These are phyloP conservation scores for Polydrusus tereticollis DNA, from an alignment of 2,888 invertebrate genomes.

Conservation along the genomic window DNA sequence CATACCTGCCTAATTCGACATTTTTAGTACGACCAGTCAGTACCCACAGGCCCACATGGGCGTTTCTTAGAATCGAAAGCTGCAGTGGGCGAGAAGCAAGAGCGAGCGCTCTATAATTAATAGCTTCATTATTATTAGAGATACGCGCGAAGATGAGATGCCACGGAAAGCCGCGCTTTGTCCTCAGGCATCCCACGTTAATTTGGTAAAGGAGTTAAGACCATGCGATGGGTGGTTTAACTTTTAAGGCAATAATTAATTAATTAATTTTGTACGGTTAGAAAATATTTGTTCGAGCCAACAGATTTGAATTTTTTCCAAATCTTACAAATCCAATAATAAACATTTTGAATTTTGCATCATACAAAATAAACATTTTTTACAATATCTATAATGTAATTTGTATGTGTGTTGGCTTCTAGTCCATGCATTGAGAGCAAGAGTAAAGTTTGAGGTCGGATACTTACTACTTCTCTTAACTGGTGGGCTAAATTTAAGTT, in stretches of 20 bases:
- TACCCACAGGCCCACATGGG: not conserved
- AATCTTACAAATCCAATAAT: no score
- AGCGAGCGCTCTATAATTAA: constrained; percentile 35
- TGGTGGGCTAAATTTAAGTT: no score
- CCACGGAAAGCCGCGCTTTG: constrained; percentile 22
- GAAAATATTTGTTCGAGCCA: not conserved
- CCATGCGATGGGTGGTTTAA: no score
- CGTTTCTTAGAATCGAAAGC: constrained; percentile 16
- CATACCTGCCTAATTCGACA: constrained; percentile 32
- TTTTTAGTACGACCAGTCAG: constrained; percentile 25
- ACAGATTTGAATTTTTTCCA: no score
- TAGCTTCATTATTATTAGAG: constrained; percentile 35
- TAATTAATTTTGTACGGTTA: not conserved
- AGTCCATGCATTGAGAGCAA: no score
- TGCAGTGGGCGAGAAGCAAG: constrained; percentile 17
- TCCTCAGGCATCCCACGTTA: not conserved
- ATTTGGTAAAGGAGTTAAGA: not conserved
- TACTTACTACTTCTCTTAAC: no score
- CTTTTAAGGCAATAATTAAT: not conserved
- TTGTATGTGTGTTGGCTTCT: no score
- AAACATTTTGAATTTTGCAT: no score
- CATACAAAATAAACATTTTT: no score
- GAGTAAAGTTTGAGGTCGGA: no score
- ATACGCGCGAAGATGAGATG: constrained; percentile 34
- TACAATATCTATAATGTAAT: no score